Evolutionary conservation across 2,888 invertebrate species (phyloP).

Genomic region (Tenthredo scrophulariae): DNA sequence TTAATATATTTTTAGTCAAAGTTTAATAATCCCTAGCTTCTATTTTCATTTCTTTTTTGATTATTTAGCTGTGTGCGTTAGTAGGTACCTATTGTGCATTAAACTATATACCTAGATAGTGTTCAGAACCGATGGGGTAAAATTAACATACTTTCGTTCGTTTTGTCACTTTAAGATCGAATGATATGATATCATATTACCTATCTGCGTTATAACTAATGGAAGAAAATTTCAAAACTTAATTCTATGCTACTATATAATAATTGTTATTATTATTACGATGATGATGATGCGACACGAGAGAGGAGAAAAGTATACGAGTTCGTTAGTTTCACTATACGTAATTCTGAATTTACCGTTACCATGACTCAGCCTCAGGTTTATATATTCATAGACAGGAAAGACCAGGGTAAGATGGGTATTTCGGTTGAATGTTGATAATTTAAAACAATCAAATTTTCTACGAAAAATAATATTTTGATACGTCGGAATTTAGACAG

Average conservation of each 20-base stretch:
- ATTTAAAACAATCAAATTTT: no score
- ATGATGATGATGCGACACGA: background rate
- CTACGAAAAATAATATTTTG: no score
- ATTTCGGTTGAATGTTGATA: no score
- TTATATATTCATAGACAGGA: background rate
- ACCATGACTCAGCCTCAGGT: background rate
- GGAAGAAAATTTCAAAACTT: background rate
- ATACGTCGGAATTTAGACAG: no score
- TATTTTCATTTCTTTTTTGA: background rate
- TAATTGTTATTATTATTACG: background rate
- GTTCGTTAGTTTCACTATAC: background rate
- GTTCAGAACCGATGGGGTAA: background rate
- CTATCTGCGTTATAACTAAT: no score
- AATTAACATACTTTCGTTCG: background rate
- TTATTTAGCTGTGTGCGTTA: no score
- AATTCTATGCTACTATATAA: background rate
- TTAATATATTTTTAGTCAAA: background rate
- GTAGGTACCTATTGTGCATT: no score
- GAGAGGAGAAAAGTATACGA: background rate
- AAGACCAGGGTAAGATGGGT: no score
- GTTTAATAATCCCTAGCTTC: background rate
- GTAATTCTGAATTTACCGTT: background rate
- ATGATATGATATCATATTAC: no score
- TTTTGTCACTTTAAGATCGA: background rate
- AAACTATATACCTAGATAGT: no score